Evolutionary conservation across 2,113 vertebrate species (phyloP), one percentile per base, ranked within the genome.

Genomic region (Nansenia antarctica): DNA sequence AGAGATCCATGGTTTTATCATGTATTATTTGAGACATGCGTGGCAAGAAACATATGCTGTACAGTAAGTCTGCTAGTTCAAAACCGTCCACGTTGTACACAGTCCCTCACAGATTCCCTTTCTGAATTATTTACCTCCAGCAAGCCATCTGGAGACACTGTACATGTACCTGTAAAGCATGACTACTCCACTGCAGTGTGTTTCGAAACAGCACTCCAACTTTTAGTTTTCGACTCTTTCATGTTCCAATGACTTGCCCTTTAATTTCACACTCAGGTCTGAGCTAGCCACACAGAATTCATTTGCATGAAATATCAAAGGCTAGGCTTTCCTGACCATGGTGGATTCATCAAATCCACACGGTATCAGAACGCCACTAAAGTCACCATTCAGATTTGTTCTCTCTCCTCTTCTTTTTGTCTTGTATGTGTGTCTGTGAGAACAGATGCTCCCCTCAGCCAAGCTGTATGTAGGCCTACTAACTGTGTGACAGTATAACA

Each of bases 81-180:
- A 80, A 85, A 82, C 68, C 79, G 69, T 62, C 62, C 67, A 67
- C 69, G 77, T 68, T 49, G 72, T 81, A 82, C 79, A 84, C 2
- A 15, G 39, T 18, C 39, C 73, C 70, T 68, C 53, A 63, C n/a
- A n/a, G n/a, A 53, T 70, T 64, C 69, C 47, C n/a, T n/a, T 70
- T 72, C 67, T 90, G 71, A 87, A 90, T 90, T 89, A 88, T 88
- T 89, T 81, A 89, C 74, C 63, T 79, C 66, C 45, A 67, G 79
- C 63, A 71, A 61, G 64, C 39, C 39, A 52, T 82, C 70, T 82
- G 79, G 82, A 81, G 70, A 39, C 55, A 85, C 82, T 79, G 83
- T 77, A 85, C 14, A 49, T 61, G 18, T 15, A 65, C n/a, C 45
- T 34, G 5, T 15, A 52, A 58, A 22, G 15, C 20, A 20, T 54